phyloP scores from a whole-genome alignment of 2,888 invertebrate genomes.

The Acrobasis suavella region DNA sequence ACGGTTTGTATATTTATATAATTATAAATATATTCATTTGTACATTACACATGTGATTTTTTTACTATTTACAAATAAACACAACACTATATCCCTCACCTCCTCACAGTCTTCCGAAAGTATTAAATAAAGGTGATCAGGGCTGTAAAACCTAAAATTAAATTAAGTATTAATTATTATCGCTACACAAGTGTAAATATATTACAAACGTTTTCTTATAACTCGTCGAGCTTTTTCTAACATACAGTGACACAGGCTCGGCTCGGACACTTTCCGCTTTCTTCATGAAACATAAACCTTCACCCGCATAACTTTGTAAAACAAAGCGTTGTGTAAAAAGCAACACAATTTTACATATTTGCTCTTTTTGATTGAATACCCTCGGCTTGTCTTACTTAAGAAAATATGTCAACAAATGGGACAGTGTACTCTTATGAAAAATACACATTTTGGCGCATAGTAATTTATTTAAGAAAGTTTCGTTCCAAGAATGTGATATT shows the following conservation, averaged over 20 bases:
- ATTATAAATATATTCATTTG: conserved; percentile 76
- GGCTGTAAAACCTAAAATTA: conserved; percentile 64
- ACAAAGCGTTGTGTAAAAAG: background rate
- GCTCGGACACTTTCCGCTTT: background rate
- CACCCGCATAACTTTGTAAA: background rate
- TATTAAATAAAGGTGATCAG: conserved; percentile 54
- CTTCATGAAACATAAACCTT: background rate
- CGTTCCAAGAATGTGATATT: background rate
- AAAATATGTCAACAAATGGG: too few relatives aligned
- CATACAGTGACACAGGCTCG: conserved; percentile 6
- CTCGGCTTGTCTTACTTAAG: too few relatives aligned
- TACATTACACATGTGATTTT: conserved; percentile 73
- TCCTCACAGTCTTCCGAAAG: conserved; percentile 57
- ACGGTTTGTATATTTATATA: conserved; percentile 61
- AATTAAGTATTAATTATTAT: conserved; percentile 43
- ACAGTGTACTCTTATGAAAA: too few relatives aligned
- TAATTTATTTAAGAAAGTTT: background rate
- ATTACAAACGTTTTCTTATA: conserved; percentile 21
- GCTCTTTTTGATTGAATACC: background rate
- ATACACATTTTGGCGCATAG: background rate
- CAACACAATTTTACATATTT: background rate
- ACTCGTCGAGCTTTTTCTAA: background rate
- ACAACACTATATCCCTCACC: conserved; percentile 57
- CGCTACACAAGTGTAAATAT: conserved; percentile 23
- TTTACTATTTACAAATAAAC: conserved; percentile 75